Conservation (phyloP, 2,888 invertebrate species). For the Philhelius pedissequus region DNA sequence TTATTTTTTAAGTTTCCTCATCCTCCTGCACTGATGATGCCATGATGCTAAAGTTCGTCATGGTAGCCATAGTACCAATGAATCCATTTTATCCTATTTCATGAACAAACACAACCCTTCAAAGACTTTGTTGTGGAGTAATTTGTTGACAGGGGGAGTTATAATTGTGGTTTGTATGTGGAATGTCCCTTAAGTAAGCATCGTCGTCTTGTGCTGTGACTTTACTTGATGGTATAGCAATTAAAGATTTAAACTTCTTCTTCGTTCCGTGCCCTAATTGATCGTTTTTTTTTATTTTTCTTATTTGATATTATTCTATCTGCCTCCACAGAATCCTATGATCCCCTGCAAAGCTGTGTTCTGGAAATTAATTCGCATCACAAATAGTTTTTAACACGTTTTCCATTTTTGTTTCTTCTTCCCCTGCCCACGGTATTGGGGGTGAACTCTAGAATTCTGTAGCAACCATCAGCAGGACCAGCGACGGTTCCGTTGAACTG, state of each 20-base stretch:
- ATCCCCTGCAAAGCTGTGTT: slow-evolving; percentile 25
- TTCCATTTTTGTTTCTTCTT: slow-evolving; percentile 49
- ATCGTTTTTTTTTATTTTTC: slow-evolving; percentile 42
- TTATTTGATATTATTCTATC: not conserved
- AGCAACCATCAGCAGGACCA: not conserved
- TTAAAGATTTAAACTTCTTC: slow-evolving; percentile 41
- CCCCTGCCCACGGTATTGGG: no score
- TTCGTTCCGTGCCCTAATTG: slow-evolving; percentile 34
- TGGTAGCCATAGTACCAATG: not conserved
- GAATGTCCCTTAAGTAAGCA: slow-evolving; percentile 26
- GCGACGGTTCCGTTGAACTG: not conserved
- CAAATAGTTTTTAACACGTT: slow-evolving; percentile 62
- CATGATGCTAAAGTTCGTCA: not conserved
- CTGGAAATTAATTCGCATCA: slow-evolving; percentile 56
- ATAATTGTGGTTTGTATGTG: slow-evolving; percentile 40
- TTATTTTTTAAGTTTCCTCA: slow-evolving; percentile 19
- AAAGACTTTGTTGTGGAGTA: slow-evolving; percentile 28
- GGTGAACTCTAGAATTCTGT: no score
- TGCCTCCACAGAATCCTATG: slow-evolving; percentile 13
- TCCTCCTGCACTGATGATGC: slow-evolving; percentile 1
- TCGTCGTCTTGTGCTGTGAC: not conserved
- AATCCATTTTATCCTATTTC: slow-evolving; percentile 36
- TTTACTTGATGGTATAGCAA: slow-evolving; percentile 10
- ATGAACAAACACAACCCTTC: slow-evolving; percentile 57
- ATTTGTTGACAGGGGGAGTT: slow-evolving; percentile 56